These are phyloP conservation scores for Chrysaora quinquecirrha DNA, from an alignment of 30 jellyfish, hydroid and myxozoan species.

Conservation along the genomic window DNA sequence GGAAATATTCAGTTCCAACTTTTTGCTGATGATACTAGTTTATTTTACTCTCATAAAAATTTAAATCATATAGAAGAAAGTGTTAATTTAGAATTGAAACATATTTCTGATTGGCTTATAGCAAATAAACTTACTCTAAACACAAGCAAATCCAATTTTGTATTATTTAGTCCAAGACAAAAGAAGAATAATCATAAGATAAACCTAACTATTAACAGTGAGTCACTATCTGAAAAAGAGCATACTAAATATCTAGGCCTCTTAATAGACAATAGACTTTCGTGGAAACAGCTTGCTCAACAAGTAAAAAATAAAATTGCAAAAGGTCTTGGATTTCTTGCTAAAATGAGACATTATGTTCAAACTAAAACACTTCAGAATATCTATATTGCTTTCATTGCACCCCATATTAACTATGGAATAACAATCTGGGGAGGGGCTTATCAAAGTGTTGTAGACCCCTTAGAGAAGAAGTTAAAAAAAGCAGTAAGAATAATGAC, in stretches of 20 bases:
- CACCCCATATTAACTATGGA: constrained; percentile 27
- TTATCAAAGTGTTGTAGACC: not conserved
- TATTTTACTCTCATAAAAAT: not conserved
- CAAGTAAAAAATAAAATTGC: constrained; percentile 12
- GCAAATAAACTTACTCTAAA: not conserved
- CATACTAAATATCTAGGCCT: constrained; percentile 19
- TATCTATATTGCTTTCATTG: constrained; percentile 3
- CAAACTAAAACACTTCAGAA: not conserved
- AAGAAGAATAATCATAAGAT: not conserved
- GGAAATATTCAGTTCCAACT: not conserved
- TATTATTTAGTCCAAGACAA: not conserved
- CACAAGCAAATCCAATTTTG: not conserved
- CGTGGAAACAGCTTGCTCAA: constrained; percentile 12
- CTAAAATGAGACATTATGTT: constrained; percentile 2
- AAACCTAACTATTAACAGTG: not conserved
- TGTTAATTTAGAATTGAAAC: not conserved
- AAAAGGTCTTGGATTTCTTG: constrained; percentile 35
- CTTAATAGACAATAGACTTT: constrained; percentile 4
- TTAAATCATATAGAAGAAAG: not conserved
- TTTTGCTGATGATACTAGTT: not conserved
- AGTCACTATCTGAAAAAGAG: not conserved
- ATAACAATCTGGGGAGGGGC: constrained; percentile 14
- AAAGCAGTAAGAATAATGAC: too few species aligned
- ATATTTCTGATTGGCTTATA: constrained; percentile 2
- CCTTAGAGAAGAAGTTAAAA: not conserved